Conservation (phyloP, 2,113 vertebrate species). For the Penelope pileata region DNA sequence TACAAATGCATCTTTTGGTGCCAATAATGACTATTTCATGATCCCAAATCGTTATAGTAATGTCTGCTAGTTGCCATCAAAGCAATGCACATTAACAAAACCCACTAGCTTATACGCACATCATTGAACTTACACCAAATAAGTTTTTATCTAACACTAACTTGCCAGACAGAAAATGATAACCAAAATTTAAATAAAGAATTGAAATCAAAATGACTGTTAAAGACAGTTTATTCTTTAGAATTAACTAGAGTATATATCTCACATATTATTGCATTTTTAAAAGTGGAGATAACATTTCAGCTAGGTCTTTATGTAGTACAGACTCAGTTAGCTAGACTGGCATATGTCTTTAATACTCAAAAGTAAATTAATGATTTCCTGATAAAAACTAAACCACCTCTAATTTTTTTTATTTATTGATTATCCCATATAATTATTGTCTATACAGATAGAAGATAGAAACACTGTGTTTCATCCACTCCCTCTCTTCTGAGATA, state of each 20-base stretch:
- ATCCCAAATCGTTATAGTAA: background rate
- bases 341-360: background rate
- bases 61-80: background rate
- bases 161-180: background rate
- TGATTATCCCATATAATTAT: background rate
- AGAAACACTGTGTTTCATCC: background rate
- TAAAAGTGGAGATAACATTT: background rate
- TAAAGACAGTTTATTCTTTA: background rate
- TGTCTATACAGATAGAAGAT: background rate
- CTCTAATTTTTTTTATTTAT: background rate
- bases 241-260: background rate
- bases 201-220: background rate
- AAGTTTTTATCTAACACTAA: background rate
- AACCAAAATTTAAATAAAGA: background rate
- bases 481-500: background rate
- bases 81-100: slow-evolving; percentile 7
- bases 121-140: slow-evolving; percentile 17
- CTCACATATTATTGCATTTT: background rate
- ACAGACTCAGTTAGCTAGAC: background rate
- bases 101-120: background rate
- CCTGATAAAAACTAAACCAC: background rate
- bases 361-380: background rate
- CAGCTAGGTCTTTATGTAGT: background rate
- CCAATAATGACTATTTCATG: slow-evolving; percentile 58
- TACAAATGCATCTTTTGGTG: slow-evolving; percentile 40